These are phyloP conservation scores for Xiphorhynchus elegans DNA, from an alignment of 2,113 vertebrate genomes.

Conservation along the genomic window DNA sequence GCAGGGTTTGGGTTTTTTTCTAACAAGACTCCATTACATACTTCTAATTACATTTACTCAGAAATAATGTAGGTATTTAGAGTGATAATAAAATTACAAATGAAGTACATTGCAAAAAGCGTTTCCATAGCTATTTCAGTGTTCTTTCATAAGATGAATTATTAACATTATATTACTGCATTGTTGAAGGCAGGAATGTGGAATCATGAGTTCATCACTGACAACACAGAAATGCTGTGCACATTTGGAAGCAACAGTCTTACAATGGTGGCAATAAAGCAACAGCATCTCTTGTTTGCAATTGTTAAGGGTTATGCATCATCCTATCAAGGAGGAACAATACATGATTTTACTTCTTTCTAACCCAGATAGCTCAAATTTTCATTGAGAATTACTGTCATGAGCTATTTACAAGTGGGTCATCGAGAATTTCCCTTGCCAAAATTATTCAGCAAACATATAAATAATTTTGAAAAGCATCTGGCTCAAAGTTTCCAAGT, in stretches of 20 bases:
- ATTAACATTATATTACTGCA: neutral
- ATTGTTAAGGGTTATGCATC: neutral
- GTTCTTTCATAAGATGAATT: neutral
- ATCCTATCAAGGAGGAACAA: neutral
- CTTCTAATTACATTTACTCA: neutral
- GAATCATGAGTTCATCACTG: neutral
- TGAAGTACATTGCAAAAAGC: neutral
- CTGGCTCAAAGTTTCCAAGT: neutral
- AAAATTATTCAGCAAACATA: neutral
- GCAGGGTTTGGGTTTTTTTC: neutral
- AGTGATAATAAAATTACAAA: neutral
- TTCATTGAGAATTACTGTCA: neutral
- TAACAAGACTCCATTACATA: neutral
- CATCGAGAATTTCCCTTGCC: neutral
- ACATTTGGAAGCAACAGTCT: neutral
- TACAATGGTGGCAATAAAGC: neutral
- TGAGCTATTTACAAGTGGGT: neutral
- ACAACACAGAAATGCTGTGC: neutral
- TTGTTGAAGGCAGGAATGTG: neutral
- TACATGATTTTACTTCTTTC: neutral
- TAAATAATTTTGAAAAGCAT: neutral
- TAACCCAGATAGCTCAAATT: neutral
- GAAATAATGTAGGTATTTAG: neutral
- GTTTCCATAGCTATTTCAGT: neutral
- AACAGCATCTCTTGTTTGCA: neutral